A percentile compares a stretch with the other conserved stretches of the same genome.
Evolutionary conservation across 2,797 vertebrate species (phyloP).

Genomic region (Fundulus diaphanus): DNA sequence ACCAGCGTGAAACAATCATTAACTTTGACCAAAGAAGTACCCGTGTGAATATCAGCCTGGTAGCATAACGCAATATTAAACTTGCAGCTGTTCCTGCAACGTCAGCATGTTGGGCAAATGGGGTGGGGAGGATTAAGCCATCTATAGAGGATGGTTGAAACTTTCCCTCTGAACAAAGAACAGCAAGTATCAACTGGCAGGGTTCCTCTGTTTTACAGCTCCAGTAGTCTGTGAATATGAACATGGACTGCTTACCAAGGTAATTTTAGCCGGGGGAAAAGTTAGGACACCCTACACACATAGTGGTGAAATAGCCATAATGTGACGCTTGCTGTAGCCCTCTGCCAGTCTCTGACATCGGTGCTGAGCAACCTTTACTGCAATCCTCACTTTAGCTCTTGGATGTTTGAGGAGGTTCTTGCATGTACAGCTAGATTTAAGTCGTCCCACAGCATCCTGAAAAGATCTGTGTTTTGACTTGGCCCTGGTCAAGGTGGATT

Average conservation of each 20-base stretch:
- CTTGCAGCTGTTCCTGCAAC: slow-evolving; percentile 23
- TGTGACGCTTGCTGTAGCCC: too few relatives aligned
- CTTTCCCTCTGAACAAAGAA: slow-evolving; percentile 1
- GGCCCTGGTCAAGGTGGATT: too few relatives aligned
- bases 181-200: background rate
- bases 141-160: background rate
- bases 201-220: background rate
- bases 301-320: background rate
- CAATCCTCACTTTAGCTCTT: too few relatives aligned
- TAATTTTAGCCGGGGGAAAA: too few relatives aligned
- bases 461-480: too few relatives aligned
- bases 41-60: slow-evolving; percentile 24
- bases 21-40: slow-evolving; percentile 24
- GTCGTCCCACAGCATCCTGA: too few relatives aligned
- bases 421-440: too few relatives aligned
- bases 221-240: background rate
- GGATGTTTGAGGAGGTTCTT: too few relatives aligned
- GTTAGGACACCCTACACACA: background rate
- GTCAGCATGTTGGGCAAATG: slow-evolving; percentile 19
- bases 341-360: too few relatives aligned
- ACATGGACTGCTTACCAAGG: too few relatives aligned
- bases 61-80: slow-evolving; percentile 4
- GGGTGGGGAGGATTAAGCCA: background rate
- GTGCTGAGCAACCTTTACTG: too few relatives aligned
- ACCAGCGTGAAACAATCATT: slow-evolving; percentile 37